These are phyloP conservation scores for Acrobasis suavella DNA, from an alignment of 2,888 invertebrate species.

Conservation along the genomic window DNA sequence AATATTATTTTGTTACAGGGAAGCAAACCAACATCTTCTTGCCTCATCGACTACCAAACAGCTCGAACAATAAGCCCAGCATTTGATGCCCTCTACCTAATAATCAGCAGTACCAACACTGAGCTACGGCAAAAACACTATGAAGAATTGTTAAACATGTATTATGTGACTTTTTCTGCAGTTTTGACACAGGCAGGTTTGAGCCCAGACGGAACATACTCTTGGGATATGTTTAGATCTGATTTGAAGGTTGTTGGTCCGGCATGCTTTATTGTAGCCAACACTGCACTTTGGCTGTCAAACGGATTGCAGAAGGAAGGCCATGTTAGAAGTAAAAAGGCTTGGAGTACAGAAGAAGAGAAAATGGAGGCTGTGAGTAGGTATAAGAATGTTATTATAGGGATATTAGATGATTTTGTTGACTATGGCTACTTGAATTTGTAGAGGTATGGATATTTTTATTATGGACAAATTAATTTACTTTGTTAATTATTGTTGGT, in stretches of 20 bases:
- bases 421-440: conserved; percentile 48
- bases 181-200: conserved; percentile 41
- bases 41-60: conserved; percentile 72
- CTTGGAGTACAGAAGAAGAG: conserved; percentile 50
- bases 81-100: conserved; percentile 63
- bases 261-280: conserved; percentile 64
- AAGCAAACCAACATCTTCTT: conserved; percentile 52
- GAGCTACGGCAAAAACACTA: conserved; percentile 48
- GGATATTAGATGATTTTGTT: conserved; percentile 61
- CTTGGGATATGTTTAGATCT: conserved; percentile 49
- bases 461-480: too few species aligned
- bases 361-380: conserved; percentile 46
- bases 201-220: conserved; percentile 46
- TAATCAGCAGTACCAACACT: conserved; percentile 58
- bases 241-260: conserved; percentile 63
- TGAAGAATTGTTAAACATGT: conserved; percentile 50
- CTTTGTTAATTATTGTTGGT: too few species aligned
- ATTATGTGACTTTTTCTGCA: conserved; percentile 54
- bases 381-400: conserved; percentile 54
- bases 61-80: conserved; percentile 61
- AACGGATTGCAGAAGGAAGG: conserved; percentile 70
- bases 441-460: background rate
- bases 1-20: conserved; percentile 57
- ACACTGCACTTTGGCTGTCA: conserved; percentile 68
- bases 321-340: conserved; percentile 63